A percentile compares a stretch with the other conserved stretches of the same genome.
Conservation (phyloP, 2,888 invertebrate species). For the Lasioglossum vierecki region DNA sequence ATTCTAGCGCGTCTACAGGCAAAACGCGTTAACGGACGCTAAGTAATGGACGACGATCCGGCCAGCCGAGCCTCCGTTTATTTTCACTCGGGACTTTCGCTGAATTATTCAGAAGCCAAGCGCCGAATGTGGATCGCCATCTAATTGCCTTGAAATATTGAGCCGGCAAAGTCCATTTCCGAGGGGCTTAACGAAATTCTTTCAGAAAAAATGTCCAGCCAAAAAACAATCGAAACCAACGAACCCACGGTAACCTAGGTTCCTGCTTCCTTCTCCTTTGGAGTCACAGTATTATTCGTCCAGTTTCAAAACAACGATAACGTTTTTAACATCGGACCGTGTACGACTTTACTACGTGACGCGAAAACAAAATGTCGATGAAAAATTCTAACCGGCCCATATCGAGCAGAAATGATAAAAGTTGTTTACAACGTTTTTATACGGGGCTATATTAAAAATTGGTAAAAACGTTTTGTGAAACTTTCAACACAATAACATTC, state of each 20-base stretch:
- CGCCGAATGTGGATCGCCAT: conserved; percentile 68
- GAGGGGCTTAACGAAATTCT: background rate
- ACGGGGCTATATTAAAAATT: background rate
- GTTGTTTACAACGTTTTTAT: no score
- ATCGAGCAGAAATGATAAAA: no score
- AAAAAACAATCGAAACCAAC: background rate
- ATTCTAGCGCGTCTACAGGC: conserved; percentile 54
- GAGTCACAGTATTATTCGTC: background rate
- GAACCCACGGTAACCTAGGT: background rate
- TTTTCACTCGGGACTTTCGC: conserved; percentile 72
- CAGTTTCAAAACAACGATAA: background rate
- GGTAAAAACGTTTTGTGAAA: background rate
- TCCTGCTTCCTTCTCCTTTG: no score
- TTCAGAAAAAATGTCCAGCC: background rate
- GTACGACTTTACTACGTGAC: no score
- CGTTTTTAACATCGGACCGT: background rate
- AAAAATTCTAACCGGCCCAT: no score
- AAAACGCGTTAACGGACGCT: conserved; percentile 69
- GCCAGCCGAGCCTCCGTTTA: conserved; percentile 53
- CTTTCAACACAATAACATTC: background rate
- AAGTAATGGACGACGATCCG: conserved; percentile 67
- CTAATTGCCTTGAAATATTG: conserved; percentile 75
- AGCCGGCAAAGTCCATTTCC: background rate
- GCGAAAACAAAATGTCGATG: no score
- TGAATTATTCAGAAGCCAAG: conserved; percentile 73